These are phyloP conservation scores for Phrixothrix hirtus DNA, from an alignment of 2,888 invertebrate species.

Conservation along the genomic window DNA sequence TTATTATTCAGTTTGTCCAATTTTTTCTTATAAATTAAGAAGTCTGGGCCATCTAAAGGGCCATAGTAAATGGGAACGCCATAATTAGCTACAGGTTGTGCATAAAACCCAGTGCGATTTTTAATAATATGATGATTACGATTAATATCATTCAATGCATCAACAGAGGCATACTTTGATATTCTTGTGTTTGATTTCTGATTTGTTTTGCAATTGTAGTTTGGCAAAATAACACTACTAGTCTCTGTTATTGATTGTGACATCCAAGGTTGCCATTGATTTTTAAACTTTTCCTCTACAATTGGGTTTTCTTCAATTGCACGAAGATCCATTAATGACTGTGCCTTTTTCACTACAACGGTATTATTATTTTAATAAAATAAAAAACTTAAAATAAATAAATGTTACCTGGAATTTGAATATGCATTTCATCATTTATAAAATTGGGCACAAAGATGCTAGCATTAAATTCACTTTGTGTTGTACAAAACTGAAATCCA, in stretches of 20 bases:
- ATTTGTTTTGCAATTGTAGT: conserved; percentile 37
- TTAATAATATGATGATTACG: conserved; percentile 48
- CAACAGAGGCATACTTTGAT: conserved; percentile 51
- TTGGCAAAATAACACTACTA: conserved; percentile 40
- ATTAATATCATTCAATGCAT: conserved; percentile 47
- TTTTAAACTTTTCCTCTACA: conserved; percentile 37
- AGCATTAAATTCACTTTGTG: conserved; percentile 56
- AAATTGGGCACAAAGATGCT: conserved; percentile 50
- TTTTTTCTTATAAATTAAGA: conserved; percentile 55
- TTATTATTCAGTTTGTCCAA: conserved; percentile 49
- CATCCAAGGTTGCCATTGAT: conserved; percentile 43
- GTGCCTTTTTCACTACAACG: conserved; percentile 52
- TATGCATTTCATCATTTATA: conserved; percentile 32
- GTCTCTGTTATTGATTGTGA: conserved; percentile 44
- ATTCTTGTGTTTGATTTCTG: conserved; percentile 35
- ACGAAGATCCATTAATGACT: conserved; percentile 54
- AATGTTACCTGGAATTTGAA: conserved; percentile 32
- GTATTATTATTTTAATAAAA: neutral
- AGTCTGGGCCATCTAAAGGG: conserved; percentile 55
- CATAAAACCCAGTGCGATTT: conserved; percentile 53
- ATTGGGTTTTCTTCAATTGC: conserved; percentile 40
- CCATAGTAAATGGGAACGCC: conserved; percentile 56
- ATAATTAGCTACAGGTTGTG: conserved; percentile 52
- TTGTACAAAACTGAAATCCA: conserved; percentile 50
- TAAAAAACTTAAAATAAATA: neutral